Percentiles rank a stretch among this genome's conserved stretches.
Conservation (phyloP, 2,113 vertebrate species). For the Melanocharis versteri region DNA sequence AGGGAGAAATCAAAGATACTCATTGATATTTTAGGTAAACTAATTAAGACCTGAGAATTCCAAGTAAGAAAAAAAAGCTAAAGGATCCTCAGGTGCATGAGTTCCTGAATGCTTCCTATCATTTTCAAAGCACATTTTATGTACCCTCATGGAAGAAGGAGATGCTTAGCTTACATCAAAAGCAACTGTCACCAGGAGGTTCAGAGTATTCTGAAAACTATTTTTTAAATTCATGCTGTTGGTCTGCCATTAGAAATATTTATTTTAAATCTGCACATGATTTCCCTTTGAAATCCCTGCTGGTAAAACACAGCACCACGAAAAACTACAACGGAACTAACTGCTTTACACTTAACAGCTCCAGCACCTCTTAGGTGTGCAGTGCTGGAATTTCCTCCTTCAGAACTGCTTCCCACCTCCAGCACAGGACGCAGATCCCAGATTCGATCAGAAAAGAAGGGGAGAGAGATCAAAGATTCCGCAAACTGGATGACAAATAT, state of each 20-base stretch:
- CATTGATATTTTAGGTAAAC: background rate
- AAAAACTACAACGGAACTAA: background rate
- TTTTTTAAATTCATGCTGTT: background rate
- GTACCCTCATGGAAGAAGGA: background rate
- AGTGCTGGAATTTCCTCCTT: background rate
- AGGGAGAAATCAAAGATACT: background rate
- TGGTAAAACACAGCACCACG: background rate
- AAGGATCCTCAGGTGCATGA: background rate
- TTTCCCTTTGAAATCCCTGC: background rate
- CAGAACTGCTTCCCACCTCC: background rate
- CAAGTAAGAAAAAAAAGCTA: background rate
- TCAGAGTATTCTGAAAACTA: background rate
- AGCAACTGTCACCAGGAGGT: background rate
- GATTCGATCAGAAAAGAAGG: background rate
- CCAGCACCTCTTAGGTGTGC: background rate
- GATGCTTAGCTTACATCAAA: background rate
- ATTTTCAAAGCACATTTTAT: background rate
- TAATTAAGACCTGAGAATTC: background rate
- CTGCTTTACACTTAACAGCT: background rate
- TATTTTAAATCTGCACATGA: background rate
- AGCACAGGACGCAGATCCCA: background rate
- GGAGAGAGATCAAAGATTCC: background rate
- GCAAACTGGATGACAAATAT: background rate
- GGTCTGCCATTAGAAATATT: background rate
- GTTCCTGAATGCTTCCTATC: background rate